These are phyloP conservation scores for Steromphala cineraria DNA, from an alignment of 2,888 invertebrate genomes.

Conservation along the genomic window DNA sequence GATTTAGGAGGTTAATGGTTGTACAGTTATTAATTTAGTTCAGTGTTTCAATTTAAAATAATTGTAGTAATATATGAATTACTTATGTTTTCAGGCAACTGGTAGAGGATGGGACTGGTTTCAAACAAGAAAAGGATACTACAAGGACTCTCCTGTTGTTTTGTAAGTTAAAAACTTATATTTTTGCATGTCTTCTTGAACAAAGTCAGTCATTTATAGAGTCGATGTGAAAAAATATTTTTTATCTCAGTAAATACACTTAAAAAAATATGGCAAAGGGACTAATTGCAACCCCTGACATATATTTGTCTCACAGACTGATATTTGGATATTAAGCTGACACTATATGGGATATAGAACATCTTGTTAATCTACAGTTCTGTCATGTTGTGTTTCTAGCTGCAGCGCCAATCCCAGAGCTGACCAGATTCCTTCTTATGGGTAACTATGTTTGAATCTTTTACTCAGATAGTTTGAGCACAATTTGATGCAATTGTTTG, in stretches of 20 bases:
- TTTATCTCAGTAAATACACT: no score
- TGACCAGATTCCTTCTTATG: constrained; percentile 70
- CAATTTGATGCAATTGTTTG: no score
- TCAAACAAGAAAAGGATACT: constrained; percentile 66
- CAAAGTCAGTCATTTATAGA: no score
- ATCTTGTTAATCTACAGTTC: not conserved
- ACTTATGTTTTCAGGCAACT: constrained; percentile 43
- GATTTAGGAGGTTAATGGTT: no score
- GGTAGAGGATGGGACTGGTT: constrained; percentile 71
- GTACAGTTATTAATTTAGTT: not conserved
- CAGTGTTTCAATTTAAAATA: no score
- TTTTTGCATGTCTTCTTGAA: no score
- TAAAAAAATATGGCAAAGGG: no score
- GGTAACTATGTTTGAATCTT: constrained; percentile 44
- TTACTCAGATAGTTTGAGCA: no score
- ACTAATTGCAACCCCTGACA: no score
- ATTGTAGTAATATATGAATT: not conserved
- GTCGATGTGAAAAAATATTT: no score
- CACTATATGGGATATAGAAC: no score
- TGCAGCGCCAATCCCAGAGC: constrained; percentile 65
- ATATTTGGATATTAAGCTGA: not conserved
- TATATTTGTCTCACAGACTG: no score
- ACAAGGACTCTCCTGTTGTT: constrained; percentile 62
- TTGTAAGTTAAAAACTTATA: constrained; percentile 57
- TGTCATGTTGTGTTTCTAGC: constrained; percentile 47